Base-by-base conservation (phyloP, 1,140 invertebrate genomes). In the Streblospio benedicti region DNA sequence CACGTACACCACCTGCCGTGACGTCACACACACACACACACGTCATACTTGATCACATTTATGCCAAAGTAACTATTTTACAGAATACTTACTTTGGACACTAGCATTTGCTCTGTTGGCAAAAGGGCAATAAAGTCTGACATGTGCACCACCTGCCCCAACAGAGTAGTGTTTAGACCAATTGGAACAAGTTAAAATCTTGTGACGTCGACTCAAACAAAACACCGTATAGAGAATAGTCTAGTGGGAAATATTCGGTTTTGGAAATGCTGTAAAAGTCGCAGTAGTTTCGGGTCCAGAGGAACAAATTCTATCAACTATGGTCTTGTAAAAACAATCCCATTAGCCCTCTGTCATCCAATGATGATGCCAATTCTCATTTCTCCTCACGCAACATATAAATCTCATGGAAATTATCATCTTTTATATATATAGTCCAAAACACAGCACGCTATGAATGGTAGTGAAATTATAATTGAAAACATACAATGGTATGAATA, bases 1-100 rank as follows among this genome's bases (percentile, higher is more conserved):
- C 68, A 93, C 85, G 76, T 93, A 93, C 50, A 91, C 84, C 30
- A 78, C 88, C 90, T 67, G 87, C n/a, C n/a, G n/a, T n/a, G n/a
- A n/a, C n/a, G n/a, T n/a, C n/a, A n/a, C 86, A 45, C 88, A 90
- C 71, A 88, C n/a, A 56, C 16, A 43, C 49, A 33, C 59, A 38
- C 27, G 23, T 2, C 28, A 58, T 41, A 51, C 2, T 28, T 25
- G 3, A 33, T 35, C 28, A 27, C 44, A 14, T 38, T 35, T 25
- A 31, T 53, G 27, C 51, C 6, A 53, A 12, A 25, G 14, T 9
- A 9, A n/a, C 38, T 41, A 41, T 41, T 12, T 41, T 12, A 41
- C 38, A 41, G 12, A 41, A 41, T n/a, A 41, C 12, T 41, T 12
- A 12, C 38, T n/a, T 41, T 41, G 12, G 12, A n/a, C 38, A 12